Percentiles rank a stretch among this genome's conserved stretches.
Evolutionary conservation across 2,113 vertebrate genomes (phyloP).

Genomic region (Trinectes maculatus): DNA sequence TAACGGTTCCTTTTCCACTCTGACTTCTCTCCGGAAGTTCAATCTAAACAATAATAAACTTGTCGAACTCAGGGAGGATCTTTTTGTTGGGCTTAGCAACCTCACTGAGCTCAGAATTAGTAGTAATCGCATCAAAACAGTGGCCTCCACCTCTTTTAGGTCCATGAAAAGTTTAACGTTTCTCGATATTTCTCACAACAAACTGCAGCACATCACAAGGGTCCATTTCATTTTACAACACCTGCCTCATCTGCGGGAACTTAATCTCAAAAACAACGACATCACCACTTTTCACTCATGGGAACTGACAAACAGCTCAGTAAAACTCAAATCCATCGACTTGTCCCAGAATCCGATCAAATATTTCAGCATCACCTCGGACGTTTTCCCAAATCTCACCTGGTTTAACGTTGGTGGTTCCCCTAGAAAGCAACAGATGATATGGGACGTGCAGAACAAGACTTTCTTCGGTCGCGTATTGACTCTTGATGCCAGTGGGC

Average conservation of each 20-base stretch:
- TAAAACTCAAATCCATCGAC: constrained; percentile 47
- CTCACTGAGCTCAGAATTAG: constrained; percentile 56
- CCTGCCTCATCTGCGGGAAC: constrained; percentile 38
- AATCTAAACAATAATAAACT: constrained; percentile 68
- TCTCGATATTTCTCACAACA: constrained; percentile 68
- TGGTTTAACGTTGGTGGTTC: constrained; percentile 56
- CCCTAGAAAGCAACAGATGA: constrained; percentile 11
- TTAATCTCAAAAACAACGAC: constrained; percentile 19
- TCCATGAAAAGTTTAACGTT: constrained; percentile 50
- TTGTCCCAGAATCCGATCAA: constrained; percentile 63
- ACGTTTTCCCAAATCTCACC: constrained; percentile 70
- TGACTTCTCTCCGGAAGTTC: constrained; percentile 55
- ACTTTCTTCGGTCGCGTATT: constrained; percentile 65
- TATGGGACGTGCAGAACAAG: constrained; percentile 65
- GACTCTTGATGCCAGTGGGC: constrained; percentile 65
- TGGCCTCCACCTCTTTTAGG: constrained; percentile 54
- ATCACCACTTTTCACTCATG: constrained; percentile 41
- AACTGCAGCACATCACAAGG: constrained; percentile 11
- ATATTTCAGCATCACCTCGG: constrained; percentile 59
- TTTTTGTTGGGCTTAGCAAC: constrained; percentile 71
- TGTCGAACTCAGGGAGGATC: neutral
- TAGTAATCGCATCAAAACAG: constrained; percentile 31
- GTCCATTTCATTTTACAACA: constrained; percentile 53
- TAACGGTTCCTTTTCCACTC: constrained; percentile 36
- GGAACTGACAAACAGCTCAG: constrained; percentile 57